Percentiles rank a stretch among this genome's conserved stretches.
Evolutionary conservation across 1,140 invertebrate species (phyloP).

Genomic region (Spodoptera frugiperda): DNA sequence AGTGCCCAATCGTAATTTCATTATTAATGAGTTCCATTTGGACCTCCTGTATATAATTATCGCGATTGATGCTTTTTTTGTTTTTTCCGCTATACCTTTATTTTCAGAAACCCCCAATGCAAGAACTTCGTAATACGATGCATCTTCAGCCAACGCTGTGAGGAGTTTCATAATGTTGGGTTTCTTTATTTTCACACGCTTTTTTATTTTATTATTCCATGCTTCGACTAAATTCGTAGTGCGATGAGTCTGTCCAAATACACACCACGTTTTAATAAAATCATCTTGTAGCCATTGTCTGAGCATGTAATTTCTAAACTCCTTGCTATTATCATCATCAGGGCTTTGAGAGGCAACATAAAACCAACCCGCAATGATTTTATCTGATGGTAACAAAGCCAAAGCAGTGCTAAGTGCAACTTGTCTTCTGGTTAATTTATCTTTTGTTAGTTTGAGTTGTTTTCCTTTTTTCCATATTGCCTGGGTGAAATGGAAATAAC

Average conservation of each 20-base stretch:
- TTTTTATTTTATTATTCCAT: background rate
- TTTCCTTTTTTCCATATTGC: constrained; percentile 3
- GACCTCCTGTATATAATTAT: too few relatives aligned
- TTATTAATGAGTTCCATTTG: too few relatives aligned
- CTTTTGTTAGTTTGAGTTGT: background rate
- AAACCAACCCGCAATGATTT: background rate
- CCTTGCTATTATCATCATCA: background rate
- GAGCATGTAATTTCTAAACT: constrained; percentile 3
- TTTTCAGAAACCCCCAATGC: too few relatives aligned
- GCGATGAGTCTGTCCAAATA: background rate
- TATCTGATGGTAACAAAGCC: background rate
- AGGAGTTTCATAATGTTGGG: constrained; percentile 1
- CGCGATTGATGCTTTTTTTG: too few relatives aligned
- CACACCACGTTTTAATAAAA: background rate
- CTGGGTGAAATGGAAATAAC: constrained; percentile 16
- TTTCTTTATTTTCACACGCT: background rate
- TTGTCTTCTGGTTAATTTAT: background rate
- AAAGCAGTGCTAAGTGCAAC: background rate
- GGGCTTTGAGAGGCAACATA: constrained; percentile 1
- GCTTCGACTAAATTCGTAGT: background rate
- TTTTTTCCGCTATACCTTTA: too few relatives aligned
- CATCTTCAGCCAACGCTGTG: background rate
- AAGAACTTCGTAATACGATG: too few relatives aligned
- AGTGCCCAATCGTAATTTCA: too few relatives aligned
- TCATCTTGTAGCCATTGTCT: background rate